A percentile compares a stretch with the other conserved stretches of the same genome.
These are phyloP conservation scores for Rhopalosiphum maidis DNA, from an alignment of 1,140 invertebrate genomes.

Conservation along the genomic window DNA sequence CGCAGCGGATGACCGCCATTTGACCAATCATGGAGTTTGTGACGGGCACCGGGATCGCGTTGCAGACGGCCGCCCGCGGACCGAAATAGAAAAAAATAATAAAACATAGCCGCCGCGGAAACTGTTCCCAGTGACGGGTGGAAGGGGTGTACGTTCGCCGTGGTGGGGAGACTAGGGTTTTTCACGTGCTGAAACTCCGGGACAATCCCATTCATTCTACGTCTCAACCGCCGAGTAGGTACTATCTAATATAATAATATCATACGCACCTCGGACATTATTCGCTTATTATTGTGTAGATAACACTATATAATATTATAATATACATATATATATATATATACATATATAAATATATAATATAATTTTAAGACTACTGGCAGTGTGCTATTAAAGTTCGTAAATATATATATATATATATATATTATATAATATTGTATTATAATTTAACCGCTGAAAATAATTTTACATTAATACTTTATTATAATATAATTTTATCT, in stretches of 20 bases:
- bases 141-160: background rate
- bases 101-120: background rate
- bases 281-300: background rate
- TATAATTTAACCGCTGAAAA: background rate
- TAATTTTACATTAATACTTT: background rate
- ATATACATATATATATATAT: background rate
- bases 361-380: background rate
- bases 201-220: conserved; percentile 50
- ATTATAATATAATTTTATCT: background rate
- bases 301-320: background rate
- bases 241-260: conserved; percentile 32
- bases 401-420: background rate
- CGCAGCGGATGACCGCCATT: background rate
- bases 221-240: conserved; percentile 56
- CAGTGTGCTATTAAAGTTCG: background rate
- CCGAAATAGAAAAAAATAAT: conserved; percentile 52
- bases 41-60: conserved; percentile 53
- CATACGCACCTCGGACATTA: conserved; percentile 28
- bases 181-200: conserved; percentile 44
- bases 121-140: background rate
- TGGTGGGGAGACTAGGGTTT: conserved; percentile 45
- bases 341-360: background rate
- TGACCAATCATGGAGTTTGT: conserved; percentile 56
- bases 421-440: conserved; percentile 4
- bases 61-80: conserved; percentile 42